Base-by-base conservation (phyloP, 2,888 invertebrate genomes). In the Piscicola geometra region DNA sequence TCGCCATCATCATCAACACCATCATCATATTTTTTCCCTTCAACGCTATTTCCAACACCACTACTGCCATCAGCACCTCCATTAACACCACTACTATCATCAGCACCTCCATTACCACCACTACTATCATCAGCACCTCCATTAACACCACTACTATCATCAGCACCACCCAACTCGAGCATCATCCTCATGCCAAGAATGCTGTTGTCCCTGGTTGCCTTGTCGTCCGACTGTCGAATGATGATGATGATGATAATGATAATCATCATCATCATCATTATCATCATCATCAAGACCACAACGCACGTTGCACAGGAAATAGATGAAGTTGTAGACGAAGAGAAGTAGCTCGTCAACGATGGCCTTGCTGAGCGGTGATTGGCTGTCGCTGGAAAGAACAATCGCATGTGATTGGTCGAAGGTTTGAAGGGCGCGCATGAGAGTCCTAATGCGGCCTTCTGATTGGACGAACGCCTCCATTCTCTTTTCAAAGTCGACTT, bases 401-500 rank as follows among this genome's bases (percentile, higher is more conserved):
- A n/a, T 56, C 15, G 21, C n/a, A 18, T 56, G 21, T 56, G 60
- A 56, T 56, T 56, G 60, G 25, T 25, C 21, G 50, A 9, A 21
- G 5, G 21, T 25, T 18, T 56, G 3, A 3, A 56, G 9, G 21
- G 21, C 60, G n/a, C n/a, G 5, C 3, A 56, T 9, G n/a, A 56
- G 9, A 15, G 5, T 56, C n/a, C n/a, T 56, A 56, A 56, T 56
- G 21, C 25, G 21, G n/a, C n/a, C 60, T 56, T 56, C 60, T 56
- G 94, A 89, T 80, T 88, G 86, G 81, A 89, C 90, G 81, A 93
- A 93, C 0, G 92, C 92, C 75, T 91, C 90, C 32, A 95, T 87
- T 80, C 97, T 88, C 81, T 88, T 88, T 78, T 92, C 90, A 81
- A 92, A 94, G 86, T 97, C 94, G 0, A 96, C 94, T 83, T 97